These are phyloP conservation scores for Hassar affinis DNA, from an alignment of 2,113 vertebrate genomes.

Conservation along the genomic window DNA sequence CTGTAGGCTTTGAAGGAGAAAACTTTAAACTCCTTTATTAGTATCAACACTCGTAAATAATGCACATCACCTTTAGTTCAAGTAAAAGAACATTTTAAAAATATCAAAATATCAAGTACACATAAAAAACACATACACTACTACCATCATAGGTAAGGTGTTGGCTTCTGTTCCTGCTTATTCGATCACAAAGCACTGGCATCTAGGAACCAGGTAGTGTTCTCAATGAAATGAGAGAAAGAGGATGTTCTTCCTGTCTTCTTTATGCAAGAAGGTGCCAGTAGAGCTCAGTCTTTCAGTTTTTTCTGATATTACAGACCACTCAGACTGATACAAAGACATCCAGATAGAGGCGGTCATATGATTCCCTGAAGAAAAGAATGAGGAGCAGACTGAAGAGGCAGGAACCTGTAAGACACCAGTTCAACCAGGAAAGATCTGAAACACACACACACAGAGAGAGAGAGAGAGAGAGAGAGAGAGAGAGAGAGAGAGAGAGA, in stretches of 20 bases:
- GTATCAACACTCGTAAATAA: conserved; percentile 36
- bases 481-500: background rate
- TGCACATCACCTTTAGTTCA: background rate
- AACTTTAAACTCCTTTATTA: conserved; percentile 34
- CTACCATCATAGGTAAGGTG: background rate
- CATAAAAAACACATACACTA: background rate
- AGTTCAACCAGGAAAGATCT: conserved; percentile 98
- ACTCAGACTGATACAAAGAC: conserved; percentile 91
- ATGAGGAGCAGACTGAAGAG: conserved; percentile 92
- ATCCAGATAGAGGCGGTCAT: conserved; percentile 96
- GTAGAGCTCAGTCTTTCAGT: conserved; percentile 9
- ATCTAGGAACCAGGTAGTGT: conserved; percentile 29
- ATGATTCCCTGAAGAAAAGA: conserved; percentile 94
- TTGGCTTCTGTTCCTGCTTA: conserved; percentile 23
- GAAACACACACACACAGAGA: conserved; percentile 51
- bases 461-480: conserved; percentile 1
- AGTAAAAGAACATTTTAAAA: conserved; percentile 22
- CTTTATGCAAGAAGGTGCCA: conserved; percentile 57
- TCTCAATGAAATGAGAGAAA: conserved; percentile 39
- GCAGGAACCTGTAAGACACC: conserved; percentile 93
- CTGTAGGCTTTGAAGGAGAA: conserved; percentile 2
- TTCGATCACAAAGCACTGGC: conserved; percentile 35
- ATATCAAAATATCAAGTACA: conserved; percentile 14
- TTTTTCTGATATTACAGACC: background rate
- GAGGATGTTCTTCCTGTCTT: conserved; percentile 26